phyloP scores from a whole-genome alignment of 2,113 vertebrate species.

The Verasper variegatus region DNA sequence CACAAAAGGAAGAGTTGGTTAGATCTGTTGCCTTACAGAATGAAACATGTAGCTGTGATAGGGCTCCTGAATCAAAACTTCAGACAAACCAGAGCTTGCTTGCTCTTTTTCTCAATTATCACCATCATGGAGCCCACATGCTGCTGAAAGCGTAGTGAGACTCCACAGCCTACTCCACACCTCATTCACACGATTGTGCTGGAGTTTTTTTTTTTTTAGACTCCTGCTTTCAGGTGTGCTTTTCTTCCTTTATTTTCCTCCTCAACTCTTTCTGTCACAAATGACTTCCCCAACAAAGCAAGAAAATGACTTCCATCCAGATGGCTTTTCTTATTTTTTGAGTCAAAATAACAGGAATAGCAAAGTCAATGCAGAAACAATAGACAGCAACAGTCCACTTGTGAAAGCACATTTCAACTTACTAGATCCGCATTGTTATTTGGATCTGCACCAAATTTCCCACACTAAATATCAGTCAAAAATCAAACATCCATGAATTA shows the following conservation, averaged over 20 bases:
- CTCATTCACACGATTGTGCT: constrained; percentile 37
- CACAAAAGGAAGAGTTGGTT: background rate
- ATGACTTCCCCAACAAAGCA: constrained; percentile 32
- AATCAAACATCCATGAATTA: no score
- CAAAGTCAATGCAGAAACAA: constrained; percentile 6
- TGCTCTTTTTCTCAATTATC: constrained; percentile 31
- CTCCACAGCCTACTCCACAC: constrained; percentile 28
- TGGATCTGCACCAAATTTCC: no score
- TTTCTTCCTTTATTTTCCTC: constrained; percentile 34
- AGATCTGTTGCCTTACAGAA: background rate
- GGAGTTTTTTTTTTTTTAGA: constrained; percentile 30
- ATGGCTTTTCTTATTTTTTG: background rate
- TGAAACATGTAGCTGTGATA: background rate
- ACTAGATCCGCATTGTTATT: no score
- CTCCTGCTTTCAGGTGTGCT: constrained; percentile 20
- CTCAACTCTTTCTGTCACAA: no score
- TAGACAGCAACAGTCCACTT: no score
- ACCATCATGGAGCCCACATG: constrained; percentile 23
- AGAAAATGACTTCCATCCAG: background rate
- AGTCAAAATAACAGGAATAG: constrained; percentile 4
- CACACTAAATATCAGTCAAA: no score
- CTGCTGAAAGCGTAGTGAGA: constrained; percentile 28
- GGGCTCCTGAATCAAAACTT: constrained; percentile 3
- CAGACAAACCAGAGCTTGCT: background rate
- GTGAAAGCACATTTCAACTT: no score